Percentiles rank a stretch among this genome's conserved stretches.
Evolutionary conservation across 1,140 invertebrate species (phyloP).

Genomic region (Dreissena polymorpha): DNA sequence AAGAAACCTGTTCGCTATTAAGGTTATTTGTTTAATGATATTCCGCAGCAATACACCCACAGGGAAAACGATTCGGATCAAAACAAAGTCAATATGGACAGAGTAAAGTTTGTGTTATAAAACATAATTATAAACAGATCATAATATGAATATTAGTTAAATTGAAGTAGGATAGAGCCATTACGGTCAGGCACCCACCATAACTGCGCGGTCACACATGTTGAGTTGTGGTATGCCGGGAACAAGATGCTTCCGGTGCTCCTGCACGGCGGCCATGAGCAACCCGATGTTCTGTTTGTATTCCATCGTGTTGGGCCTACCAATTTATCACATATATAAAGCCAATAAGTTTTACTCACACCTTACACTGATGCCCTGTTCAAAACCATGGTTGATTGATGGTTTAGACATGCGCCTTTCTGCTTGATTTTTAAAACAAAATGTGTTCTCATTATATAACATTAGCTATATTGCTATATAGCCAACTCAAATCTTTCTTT

Average conservation of each 20-base stretch:
- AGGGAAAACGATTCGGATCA: too few species aligned
- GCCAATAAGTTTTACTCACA: not conserved
- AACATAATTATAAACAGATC: too few species aligned
- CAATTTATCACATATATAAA: not conserved
- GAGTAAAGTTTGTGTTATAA: too few species aligned
- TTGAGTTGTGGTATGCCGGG: conserved; percentile 48
- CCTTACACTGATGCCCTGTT: not conserved
- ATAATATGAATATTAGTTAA: too few species aligned
- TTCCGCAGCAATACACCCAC: too few species aligned
- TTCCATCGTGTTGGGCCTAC: conserved; percentile 33
- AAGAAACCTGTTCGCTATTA: too few species aligned
- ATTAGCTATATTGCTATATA: not conserved
- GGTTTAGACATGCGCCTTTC: not conserved
- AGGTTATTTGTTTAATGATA: too few species aligned
- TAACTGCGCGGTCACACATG: conserved; percentile 48
- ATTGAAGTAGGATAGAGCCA: too few species aligned
- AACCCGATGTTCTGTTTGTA: conserved; percentile 32
- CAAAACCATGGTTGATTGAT: not conserved
- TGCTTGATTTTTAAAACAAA: not conserved
- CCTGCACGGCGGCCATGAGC: conserved; percentile 22
- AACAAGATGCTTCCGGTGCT: conserved; percentile 33
- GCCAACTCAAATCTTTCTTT: not conserved
- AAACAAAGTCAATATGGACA: too few species aligned
- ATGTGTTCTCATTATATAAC: not conserved
- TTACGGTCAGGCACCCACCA: conserved; percentile 11